Conservation (phyloP, 2,113 vertebrate species). For the Oncorhynchus keta region DNA sequence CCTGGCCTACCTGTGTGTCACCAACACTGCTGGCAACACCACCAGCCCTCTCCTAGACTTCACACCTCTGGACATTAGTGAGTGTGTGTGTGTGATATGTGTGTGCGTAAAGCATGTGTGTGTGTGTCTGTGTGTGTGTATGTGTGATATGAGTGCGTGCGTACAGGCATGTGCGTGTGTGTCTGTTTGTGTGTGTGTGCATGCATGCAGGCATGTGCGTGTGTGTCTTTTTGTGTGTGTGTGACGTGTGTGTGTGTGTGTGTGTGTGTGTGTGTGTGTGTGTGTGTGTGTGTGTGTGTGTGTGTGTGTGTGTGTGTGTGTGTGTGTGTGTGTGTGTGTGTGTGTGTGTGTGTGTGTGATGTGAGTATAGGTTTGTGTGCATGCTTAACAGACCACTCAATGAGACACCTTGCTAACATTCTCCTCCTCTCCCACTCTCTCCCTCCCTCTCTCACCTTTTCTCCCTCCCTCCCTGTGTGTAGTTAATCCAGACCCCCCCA, state of each 20-base stretch:
- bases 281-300: too few species aligned
- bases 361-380: background rate
- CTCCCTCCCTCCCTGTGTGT: background rate
- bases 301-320: too few species aligned
- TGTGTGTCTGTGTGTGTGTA: too few species aligned
- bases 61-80: constrained; percentile 56
- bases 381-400: background rate
- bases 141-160: too few species aligned
- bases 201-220: background rate
- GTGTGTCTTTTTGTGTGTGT: constrained; percentile 38
- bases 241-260: too few species aligned
- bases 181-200: constrained; percentile 10
- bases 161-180: background rate
- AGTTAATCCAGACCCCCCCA: constrained; percentile 76
- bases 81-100: constrained; percentile 24
- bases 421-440: background rate
- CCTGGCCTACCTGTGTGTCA: constrained; percentile 63
- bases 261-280: too few species aligned
- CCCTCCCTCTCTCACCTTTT: background rate
- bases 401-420: background rate
- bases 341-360: too few species aligned
- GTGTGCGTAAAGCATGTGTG: too few species aligned
- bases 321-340: too few species aligned
- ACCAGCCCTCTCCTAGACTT: constrained; percentile 49
- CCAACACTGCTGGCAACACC: constrained; percentile 52